Evolutionary conservation across 2,113 vertebrate species (phyloP), one percentile per base, ranked within the genome.

Genomic region (Syrrhaptes paradoxus): DNA sequence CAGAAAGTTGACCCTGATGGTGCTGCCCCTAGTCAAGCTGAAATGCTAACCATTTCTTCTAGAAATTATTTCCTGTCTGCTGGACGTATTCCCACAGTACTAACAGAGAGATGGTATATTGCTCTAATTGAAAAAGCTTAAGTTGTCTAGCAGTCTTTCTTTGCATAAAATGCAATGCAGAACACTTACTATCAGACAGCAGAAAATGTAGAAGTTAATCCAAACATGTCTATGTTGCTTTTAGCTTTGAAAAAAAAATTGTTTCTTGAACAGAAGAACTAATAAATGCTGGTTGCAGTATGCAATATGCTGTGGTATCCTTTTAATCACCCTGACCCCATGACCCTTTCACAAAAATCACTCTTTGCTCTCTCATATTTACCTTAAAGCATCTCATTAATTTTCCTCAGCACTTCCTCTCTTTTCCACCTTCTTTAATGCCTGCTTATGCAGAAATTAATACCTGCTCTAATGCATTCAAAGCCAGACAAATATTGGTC

Each of bases 31-130:
- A 83, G 82, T 87, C 31, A 93, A 73, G 38, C 34, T 89, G 34
- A 85, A 96, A 85, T 91, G 78, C 66, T 94, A 89, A 89, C 61
- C 9, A 58, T 79, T 89, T 87, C 70, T 95, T 81, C 73, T 17
- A 87, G 66, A 87, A 93, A 94, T 95, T 52, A 91, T 93, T 96
- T 94, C 84, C 85, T 92, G 75, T 77, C 83, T 88, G 68, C 59
- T 80, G 76, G 25, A 78, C 4, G 5, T 73, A 93, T 78, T 97
- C 81, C 88, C 76, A 88, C 55, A 87, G 86, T 89, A 57, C 59
- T 82, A 83, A 90, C 41, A 94, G 71, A 94, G 62, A 52, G 4
- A 20, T 54, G 13, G 62, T 94, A n/a, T 75, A 76, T 82, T 89
- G 70, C 41, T 85, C 36, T 94, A 93, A 89, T 38, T 95, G 85